Evolutionary conservation across 2,797 vertebrate genomes (phyloP).

Genomic region (Esox lucius): DNA sequence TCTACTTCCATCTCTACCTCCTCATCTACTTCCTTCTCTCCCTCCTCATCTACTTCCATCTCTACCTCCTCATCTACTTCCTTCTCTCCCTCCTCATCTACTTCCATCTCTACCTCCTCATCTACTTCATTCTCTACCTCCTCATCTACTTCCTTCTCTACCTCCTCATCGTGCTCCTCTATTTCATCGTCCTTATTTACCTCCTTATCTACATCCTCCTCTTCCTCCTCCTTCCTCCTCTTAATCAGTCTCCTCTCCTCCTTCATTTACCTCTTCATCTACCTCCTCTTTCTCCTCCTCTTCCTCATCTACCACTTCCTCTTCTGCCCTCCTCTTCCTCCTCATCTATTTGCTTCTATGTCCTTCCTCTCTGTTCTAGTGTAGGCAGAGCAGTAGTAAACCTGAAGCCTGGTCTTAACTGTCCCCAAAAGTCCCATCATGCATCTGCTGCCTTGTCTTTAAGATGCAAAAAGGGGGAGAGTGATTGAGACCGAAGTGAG

Average conservation of each 20-base stretch:
- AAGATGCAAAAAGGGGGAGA: background rate
- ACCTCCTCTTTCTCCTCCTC: background rate
- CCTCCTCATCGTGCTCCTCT: background rate
- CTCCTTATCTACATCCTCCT: background rate
- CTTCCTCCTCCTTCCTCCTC: too few species aligned
- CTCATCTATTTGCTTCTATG: background rate
- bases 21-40: background rate
- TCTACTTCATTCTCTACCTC: background rate
- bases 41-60: background rate
- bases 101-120: slow-evolving; percentile 8
- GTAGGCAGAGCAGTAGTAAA: slow-evolving; percentile 56
- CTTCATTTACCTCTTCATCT: too few species aligned
- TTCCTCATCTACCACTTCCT: slow-evolving; percentile 14
- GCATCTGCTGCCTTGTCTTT: slow-evolving; percentile 52
- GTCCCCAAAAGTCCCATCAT: slow-evolving; percentile 61
- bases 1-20: slow-evolving; percentile 26
- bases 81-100: background rate
- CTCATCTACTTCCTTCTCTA: background rate
- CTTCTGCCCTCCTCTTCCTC: background rate
- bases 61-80: background rate
- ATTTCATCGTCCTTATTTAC: background rate
- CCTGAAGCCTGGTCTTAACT: slow-evolving; percentile 71
- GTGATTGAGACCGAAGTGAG: too few species aligned
- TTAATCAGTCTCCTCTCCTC: too few species aligned
- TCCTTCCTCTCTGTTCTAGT: slow-evolving; percentile 36